Evolutionary conservation across 1,140 invertebrate species (phyloP).

Genomic region (Psix sp.): DNA sequence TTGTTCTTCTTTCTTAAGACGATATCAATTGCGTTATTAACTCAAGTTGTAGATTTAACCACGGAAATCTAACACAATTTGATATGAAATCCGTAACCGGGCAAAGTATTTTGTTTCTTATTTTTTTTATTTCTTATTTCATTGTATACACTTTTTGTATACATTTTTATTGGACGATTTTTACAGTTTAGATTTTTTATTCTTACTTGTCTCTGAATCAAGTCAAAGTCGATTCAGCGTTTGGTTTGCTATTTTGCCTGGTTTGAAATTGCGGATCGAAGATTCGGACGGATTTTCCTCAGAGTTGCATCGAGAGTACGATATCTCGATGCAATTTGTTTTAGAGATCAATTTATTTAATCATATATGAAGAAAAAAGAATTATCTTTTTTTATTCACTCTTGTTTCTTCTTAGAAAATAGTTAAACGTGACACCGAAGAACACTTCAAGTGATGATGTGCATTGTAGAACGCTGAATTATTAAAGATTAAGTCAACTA

Average conservation of each 20-base stretch:
- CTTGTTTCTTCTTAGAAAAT: constrained; percentile 3
- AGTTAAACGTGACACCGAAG: constrained; percentile 9
- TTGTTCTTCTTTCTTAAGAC: no score
- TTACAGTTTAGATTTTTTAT: no score
- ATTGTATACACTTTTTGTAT: no score
- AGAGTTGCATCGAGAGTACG: constrained; percentile 13
- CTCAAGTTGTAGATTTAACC: no score
- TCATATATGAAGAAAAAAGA: constrained; percentile 8
- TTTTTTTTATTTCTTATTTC: no score
- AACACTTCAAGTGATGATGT: constrained; percentile 27
- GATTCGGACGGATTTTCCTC: constrained; percentile 21
- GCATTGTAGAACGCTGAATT: constrained; percentile 8
- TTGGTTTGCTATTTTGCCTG: constrained; percentile 26
- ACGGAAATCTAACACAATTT: no score
- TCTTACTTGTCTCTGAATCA: no score
- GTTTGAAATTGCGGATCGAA: constrained; percentile 26
- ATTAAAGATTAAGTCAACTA: constrained; percentile 25
- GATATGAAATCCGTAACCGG: no score
- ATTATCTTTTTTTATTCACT: constrained; percentile 19
- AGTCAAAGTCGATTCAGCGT: not conserved
- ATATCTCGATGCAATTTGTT: constrained; percentile 21
- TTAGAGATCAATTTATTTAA: constrained; percentile 34
- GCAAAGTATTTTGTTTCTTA: no score
- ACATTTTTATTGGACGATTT: no score
- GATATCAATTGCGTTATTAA: no score